Percentiles rank a stretch among this genome's conserved stretches.
Conservation (phyloP, 2,888 invertebrate species). For the Euplagia quadripunctaria region DNA sequence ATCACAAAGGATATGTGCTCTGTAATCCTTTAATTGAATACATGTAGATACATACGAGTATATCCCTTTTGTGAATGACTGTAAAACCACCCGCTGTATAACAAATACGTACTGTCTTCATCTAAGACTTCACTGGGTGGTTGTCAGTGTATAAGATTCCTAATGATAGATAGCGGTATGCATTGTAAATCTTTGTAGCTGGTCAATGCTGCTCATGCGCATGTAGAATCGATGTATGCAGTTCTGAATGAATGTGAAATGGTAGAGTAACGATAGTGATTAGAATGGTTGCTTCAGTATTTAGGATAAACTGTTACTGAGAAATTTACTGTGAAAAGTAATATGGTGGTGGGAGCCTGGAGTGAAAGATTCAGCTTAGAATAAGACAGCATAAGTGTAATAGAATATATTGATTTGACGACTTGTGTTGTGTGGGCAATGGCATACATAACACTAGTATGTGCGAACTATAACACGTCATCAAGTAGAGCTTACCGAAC, state of each 20-base stretch:
- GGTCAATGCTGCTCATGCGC: slow-evolving; percentile 7
- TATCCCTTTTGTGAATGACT: neutral
- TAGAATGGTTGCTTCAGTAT: slow-evolving; percentile 1
- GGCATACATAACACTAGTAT: too few species aligned
- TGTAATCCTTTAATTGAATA: too few species aligned
- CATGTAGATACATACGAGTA: neutral
- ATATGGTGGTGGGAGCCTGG: too few species aligned
- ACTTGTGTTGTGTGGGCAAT: too few species aligned
- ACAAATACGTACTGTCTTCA: neutral
- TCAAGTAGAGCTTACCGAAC: too few species aligned
- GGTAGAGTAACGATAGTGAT: neutral
- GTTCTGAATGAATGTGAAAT: slow-evolving; percentile 13
- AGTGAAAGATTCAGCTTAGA: too few species aligned
- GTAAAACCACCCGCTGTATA: neutral
- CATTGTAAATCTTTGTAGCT: slow-evolving; percentile 18
- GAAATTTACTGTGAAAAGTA: neutral
- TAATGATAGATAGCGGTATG: slow-evolving; percentile 4
- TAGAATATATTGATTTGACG: too few species aligned
- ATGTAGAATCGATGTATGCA: slow-evolving; percentile 9
- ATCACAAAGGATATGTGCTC: neutral
- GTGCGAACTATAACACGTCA: too few species aligned
- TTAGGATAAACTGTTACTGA: neutral
- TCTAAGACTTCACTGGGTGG: neutral
- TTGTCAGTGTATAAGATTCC: neutral
- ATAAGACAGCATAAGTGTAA: too few species aligned